A percentile compares a stretch with the other conserved stretches of the same genome.
phyloP scores from a whole-genome alignment of 2,888 invertebrate genomes.

The Nemurella pictetii region DNA sequence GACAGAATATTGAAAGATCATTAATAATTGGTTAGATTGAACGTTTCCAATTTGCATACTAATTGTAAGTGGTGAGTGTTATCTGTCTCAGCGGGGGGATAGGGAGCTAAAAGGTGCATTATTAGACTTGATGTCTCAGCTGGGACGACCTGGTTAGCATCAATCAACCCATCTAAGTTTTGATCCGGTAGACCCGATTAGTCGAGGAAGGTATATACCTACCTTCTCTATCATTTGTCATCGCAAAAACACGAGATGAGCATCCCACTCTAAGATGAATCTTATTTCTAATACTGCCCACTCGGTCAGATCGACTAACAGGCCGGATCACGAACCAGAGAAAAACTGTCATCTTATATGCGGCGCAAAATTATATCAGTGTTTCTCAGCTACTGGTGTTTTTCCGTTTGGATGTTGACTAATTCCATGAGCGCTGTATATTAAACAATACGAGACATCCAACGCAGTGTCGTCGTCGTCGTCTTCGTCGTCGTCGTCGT shows the following conservation, averaged over 20 bases:
- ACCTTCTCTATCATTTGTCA: not conserved
- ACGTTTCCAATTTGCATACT: conserved; percentile 37
- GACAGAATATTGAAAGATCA: conserved; percentile 37
- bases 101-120: not conserved
- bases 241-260: not conserved
- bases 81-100: not conserved
- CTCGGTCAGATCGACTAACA: not conserved
- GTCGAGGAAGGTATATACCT: not conserved
- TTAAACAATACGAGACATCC: not conserved
- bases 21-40: conserved; percentile 34
- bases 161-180: not conserved
- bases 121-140: not conserved
- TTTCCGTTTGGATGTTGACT: not conserved
- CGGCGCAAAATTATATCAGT: not conserved
- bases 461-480: not conserved
- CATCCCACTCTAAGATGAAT: not conserved
- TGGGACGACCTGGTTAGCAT: not conserved
- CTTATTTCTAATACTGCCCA: not conserved
- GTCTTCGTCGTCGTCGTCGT: not conserved
- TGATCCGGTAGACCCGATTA: not conserved
- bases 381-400: not conserved
- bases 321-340: not conserved
- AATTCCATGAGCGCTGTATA: not conserved
- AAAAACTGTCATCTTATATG: not conserved
- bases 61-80: conserved; percentile 33